Evolutionary conservation across 2,797 vertebrate genomes (phyloP).

Genomic region (Thunnus albacares): DNA sequence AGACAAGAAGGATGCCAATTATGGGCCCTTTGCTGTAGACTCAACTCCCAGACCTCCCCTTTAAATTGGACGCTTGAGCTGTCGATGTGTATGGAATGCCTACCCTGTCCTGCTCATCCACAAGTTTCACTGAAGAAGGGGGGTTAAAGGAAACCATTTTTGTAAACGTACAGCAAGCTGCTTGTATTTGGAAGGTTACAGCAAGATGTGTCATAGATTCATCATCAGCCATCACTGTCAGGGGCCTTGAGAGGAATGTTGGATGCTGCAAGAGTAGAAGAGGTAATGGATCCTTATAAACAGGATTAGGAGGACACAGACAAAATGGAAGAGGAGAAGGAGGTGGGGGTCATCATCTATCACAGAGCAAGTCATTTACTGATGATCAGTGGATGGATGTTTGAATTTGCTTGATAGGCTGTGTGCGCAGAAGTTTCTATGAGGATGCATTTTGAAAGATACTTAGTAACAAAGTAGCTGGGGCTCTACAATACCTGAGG

Average conservation of each 20-base stretch:
- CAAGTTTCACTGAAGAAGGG: neutral
- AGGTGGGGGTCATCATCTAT: slow-evolving; percentile 48
- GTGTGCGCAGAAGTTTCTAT: slow-evolving; percentile 3
- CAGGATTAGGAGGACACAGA: slow-evolving; percentile 54
- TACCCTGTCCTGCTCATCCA: slow-evolving; percentile 42
- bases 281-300: slow-evolving; percentile 68
- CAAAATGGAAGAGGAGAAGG: slow-evolving; percentile 33
- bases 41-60: slow-evolving; percentile 81
- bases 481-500: neutral
- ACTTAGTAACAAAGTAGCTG: neutral
- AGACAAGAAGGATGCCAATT: slow-evolving; percentile 89
- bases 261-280: slow-evolving; percentile 38
- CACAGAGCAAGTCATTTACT: slow-evolving; percentile 48
- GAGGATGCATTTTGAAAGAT: slow-evolving; percentile 9
- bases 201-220: slow-evolving; percentile 61
- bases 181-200: slow-evolving; percentile 55
- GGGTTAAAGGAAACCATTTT: neutral
- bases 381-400: slow-evolving; percentile 41
- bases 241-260: slow-evolving; percentile 60
- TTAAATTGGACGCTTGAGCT: slow-evolving; percentile 84
- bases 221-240: slow-evolving; percentile 58
- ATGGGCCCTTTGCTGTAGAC: slow-evolving; percentile 79
- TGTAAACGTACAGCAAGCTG: slow-evolving; percentile 27
- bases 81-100: slow-evolving; percentile 66
- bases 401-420: slow-evolving; percentile 35